Conservation (phyloP, 2,113 vertebrate species). For the Typhlomys cinereus region DNA sequence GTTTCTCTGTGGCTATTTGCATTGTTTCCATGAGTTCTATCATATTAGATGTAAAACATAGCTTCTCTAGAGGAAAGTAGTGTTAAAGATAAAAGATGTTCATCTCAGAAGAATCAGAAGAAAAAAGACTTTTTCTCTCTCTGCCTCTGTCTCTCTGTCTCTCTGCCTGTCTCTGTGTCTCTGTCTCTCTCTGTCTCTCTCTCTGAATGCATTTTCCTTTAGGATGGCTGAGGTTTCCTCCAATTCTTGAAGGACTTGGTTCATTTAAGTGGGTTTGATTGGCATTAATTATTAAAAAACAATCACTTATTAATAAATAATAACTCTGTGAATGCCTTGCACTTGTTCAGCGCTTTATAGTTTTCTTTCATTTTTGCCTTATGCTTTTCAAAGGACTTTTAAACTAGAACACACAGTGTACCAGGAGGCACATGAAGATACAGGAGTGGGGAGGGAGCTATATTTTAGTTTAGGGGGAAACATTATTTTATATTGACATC, state of each 20-base stretch:
- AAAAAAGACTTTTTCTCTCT: not conserved
- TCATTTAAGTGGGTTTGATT: constrained; percentile 67
- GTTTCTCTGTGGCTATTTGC: not conserved
- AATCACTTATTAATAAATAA: constrained; percentile 76
- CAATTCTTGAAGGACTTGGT: constrained; percentile 55
- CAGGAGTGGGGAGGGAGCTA: accelerated
- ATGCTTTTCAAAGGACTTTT: constrained; percentile 71
- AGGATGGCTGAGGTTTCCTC: not conserved
- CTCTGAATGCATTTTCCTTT: not conserved
- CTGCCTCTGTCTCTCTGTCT: not conserved
- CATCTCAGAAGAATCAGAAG: not conserved
- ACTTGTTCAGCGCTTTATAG: constrained; percentile 64
- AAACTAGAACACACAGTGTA: constrained; percentile 59
- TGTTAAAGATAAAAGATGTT: not conserved
- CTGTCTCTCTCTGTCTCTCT: not conserved
- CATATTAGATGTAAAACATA: not conserved
- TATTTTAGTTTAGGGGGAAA: not conserved
- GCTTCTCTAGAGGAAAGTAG: not conserved
- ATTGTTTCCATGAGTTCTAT: not conserved
- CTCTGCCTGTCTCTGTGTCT: not conserved
- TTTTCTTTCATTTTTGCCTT: constrained; percentile 72
- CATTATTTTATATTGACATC: constrained; percentile 43
- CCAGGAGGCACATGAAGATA: constrained; percentile 13
- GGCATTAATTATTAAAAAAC: constrained; percentile 74
- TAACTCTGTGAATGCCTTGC: constrained; percentile 20